These are phyloP conservation scores for Abramis brama DNA, from an alignment of 2,113 vertebrate species.

Conservation along the genomic window DNA sequence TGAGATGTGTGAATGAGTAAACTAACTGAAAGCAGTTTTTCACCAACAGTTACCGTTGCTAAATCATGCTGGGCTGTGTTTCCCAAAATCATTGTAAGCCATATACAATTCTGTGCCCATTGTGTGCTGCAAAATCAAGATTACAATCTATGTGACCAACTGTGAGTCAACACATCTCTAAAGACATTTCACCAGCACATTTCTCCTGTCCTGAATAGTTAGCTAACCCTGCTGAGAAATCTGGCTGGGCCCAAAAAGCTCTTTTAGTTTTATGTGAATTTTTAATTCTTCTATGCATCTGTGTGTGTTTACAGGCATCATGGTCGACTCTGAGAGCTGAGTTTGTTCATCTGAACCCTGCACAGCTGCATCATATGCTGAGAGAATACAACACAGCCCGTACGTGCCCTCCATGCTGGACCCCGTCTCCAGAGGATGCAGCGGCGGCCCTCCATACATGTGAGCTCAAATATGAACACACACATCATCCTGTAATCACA, in stretches of 20 bases:
- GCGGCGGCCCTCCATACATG: constrained; percentile 69
- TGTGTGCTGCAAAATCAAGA: too few relatives aligned
- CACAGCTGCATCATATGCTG: constrained; percentile 81
- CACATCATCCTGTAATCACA: too few relatives aligned
- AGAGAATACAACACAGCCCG: constrained; percentile 71
- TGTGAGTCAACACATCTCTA: too few relatives aligned
- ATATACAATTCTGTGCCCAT: too few relatives aligned
- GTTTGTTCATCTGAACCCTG: constrained; percentile 72
- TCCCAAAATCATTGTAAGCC: too few relatives aligned
- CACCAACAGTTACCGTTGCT: neutral
- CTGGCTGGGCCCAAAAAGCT: neutral
- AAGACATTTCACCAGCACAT: neutral
- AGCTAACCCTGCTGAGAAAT: neutral
- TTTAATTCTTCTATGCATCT: neutral
- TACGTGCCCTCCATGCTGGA: constrained; percentile 69
- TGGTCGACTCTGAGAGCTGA: constrained; percentile 75
- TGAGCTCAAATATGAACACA: too few relatives aligned
- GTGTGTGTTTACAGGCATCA: constrained; percentile 66
- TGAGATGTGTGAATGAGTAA: neutral
- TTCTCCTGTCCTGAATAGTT: neutral
- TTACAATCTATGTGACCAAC: too few relatives aligned
- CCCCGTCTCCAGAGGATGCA: constrained; percentile 62
- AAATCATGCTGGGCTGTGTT: too few relatives aligned
- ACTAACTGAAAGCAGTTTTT: neutral
- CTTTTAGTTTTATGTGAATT: neutral